phyloP scores from a whole-genome alignment of 92 coral and sea anemone genomes.

The Phymanthus crucifer region DNA sequence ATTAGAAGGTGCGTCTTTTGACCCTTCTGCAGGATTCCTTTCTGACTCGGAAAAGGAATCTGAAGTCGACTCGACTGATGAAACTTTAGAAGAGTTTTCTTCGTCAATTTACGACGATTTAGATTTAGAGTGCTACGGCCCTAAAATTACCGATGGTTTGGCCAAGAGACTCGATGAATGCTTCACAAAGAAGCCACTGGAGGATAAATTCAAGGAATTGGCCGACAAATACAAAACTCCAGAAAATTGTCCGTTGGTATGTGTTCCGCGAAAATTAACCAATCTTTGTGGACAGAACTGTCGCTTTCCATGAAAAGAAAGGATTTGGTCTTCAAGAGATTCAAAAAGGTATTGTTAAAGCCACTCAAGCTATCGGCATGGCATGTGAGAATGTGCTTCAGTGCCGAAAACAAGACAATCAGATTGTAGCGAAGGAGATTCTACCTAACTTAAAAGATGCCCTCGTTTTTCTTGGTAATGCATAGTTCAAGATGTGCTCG shows the following conservation, averaged over 20 bases:
- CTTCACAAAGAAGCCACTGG: conserved; percentile 5
- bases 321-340: too few relatives aligned
- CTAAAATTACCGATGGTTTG: conserved; percentile 16
- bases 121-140: conserved; percentile 10
- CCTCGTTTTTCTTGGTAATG: neutral
- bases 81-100: conserved; percentile 1
- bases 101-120: conserved; percentile 22
- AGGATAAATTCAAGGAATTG: conserved; percentile 10
- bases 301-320: too few relatives aligned
- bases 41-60: conserved; percentile 7
- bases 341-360: neutral
- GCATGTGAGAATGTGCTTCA: neutral
- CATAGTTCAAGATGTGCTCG: neutral
- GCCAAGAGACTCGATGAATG: conserved; percentile 15
- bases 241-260: too few relatives aligned
- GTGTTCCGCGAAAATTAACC: too few relatives aligned
- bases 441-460: neutral
- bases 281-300: too few relatives aligned
- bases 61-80: conserved; percentile 7
- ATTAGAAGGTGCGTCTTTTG: neutral
- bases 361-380: neutral
- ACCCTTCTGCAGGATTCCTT: neutral
- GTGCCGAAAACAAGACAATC: neutral
- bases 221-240: too few relatives aligned
- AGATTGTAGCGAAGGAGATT: neutral